Base-by-base conservation (phyloP, 2,888 invertebrate genomes). In the Amitus sp. region DNA sequence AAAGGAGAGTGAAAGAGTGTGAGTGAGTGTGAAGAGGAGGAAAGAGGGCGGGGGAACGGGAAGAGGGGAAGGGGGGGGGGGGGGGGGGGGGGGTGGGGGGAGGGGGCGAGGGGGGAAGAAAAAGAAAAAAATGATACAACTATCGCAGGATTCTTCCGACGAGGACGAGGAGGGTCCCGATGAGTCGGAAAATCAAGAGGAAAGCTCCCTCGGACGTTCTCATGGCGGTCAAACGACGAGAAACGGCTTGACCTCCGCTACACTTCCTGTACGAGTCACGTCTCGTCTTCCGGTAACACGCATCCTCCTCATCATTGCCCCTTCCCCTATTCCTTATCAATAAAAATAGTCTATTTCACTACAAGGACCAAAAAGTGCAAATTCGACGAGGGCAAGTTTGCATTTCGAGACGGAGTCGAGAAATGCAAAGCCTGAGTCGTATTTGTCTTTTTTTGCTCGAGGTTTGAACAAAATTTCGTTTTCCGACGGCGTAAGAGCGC, bases 251-350 rank as follows among this genome's bases (percentile, higher is more conserved):
- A 74, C 77, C 64, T 79, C 80, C 59, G 76, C 79, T 72, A 81
- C 81, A 67, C 79, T 82, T 73, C 80, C 81, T 73, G 79, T 81
- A 75, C 78, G 81, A 76, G 78, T 76, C 65, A 76, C 76, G 53
- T 75, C 78, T 77, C 73, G 77, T 69, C 72, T 74, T 70, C 76
- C 80, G 80, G 80, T 80, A 79, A 79, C 74, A 73, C 73, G 73
- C 60, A 59, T 61, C 62, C 55, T 42, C 42, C 37, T 46, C 34
- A 55, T 37, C 33, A n/a, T n/a, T n/a, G n/a, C 56, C 56, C 63
- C 47, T 34, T 42, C 53, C 39, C 53, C 47, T 33, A 19, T 39
- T 33, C 9, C 33, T 4, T n/a, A 49, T 47, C n/a, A 7, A 23
- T 23, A 23, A n/a, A n/a, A n/a, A n/a, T n/a, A n/a, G n/a, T n/a